These are phyloP conservation scores for Acrocephalus kingi DNA, from an alignment of 2,113 vertebrate species.

Conservation along the genomic window DNA sequence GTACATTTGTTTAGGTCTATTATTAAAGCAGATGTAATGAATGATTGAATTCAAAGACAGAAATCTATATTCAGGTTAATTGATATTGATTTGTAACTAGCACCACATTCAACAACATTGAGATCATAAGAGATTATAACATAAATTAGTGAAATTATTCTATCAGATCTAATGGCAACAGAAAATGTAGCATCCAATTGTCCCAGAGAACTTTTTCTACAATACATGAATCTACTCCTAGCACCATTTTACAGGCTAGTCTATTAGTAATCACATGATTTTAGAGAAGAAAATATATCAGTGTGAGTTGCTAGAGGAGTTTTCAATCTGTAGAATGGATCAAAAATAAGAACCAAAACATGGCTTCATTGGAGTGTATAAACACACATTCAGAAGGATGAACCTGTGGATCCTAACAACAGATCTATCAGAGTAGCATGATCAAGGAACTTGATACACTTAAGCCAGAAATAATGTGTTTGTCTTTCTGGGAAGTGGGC, in stretches of 20 bases:
- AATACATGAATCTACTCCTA: not conserved
- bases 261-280: not conserved
- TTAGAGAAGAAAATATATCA: not conserved
- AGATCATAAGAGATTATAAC: not conserved
- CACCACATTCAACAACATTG: not conserved
- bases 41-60: not conserved
- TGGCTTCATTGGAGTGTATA: not conserved
- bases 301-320: not conserved
- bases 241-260: not conserved
- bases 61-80: constrained; percentile 38
- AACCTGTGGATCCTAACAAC: not conserved
- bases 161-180: not conserved
- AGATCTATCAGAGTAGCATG: not conserved
- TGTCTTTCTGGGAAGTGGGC: not conserved
- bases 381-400: not conserved
- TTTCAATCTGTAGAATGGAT: not conserved
- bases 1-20: not conserved
- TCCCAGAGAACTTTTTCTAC: not conserved
- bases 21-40: not conserved
- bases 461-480: not conserved
- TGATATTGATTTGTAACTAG: constrained; percentile 47
- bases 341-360: not conserved
- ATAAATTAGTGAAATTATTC: constrained; percentile 41
- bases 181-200: not conserved
- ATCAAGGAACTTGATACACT: not conserved